Base-by-base conservation (phyloP, 2,113 vertebrate genomes). In the Panurus biarmicus region DNA sequence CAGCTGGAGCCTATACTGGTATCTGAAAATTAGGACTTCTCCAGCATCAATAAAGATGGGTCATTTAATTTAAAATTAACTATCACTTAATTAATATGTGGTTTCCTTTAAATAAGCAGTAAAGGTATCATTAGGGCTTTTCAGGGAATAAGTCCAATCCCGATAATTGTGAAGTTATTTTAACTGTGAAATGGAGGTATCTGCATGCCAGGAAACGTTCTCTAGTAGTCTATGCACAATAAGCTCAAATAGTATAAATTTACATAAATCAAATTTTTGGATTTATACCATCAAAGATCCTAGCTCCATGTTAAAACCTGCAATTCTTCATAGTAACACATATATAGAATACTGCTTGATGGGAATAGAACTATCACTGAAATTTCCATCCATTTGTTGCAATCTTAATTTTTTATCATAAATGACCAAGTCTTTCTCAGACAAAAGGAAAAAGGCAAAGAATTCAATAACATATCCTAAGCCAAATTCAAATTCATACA, bases 111-210 rank as follows among this genome's bases (percentile, higher is more conserved):
- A 93, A 82, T 29, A 58, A 83, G 33, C 18, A 83, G 19, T 23
- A 72, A 72, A 79, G 10, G 14, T 65, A 61, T 85, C 45, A 66
- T 91, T 73, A 79, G 33, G 50, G 20, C 13, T 57, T 93, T 89
- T 89, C 53, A 81, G 23, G 16, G 66, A 72, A 79, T 72, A 25
- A 91, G 6, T 81, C 64, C 57, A 85, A 65, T 80, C 9, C 28
- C 42, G 13, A 45, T 92, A 86, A 93, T 58, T 92, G 73, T 22
- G 45, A 82, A 85, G 42, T 87, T 93, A 85, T 87, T 96, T 69
- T 94, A 75, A 76, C 53, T 87, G 48, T 87, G 62, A 95, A 89
- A 89, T 95, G 12, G 75, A 87, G 22, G 36, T 40, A 51, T 72
- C 17, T 53, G 5, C 56, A n/a, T 69, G 31, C 14, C 29, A 87